A percentile compares a stretch with the other conserved stretches of the same genome.
phyloP scores from a whole-genome alignment of 2,888 invertebrate species.

The Cinara cedri region DNA sequence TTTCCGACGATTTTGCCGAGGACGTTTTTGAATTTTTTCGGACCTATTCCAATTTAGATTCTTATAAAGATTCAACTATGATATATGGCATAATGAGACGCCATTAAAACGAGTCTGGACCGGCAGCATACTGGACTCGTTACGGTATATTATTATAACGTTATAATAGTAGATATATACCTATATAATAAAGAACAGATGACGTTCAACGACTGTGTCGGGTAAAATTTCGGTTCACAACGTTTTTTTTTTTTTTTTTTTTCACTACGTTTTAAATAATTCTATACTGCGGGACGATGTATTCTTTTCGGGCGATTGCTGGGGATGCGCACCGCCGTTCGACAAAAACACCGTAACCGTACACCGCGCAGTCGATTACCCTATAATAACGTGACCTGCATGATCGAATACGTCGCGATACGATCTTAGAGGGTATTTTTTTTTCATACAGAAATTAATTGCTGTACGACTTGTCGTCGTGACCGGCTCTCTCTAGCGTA shows the following conservation, averaged over 20 bases:
- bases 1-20: no score
- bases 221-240: conserved; percentile 9
- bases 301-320: conserved; percentile 3
- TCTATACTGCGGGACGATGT: background rate
- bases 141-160: background rate
- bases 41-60: no score
- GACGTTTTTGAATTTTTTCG: no score
- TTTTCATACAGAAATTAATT: conserved; percentile 33
- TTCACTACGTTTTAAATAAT: conserved; percentile 28
- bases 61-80: no score
- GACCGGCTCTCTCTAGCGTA: background rate
- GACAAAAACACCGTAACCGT: conserved; percentile 12
- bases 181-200: background rate
- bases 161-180: background rate
- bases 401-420: conserved; percentile 11
- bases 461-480: conserved; percentile 24
- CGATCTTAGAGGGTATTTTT: conserved; percentile 42
- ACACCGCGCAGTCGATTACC: conserved; percentile 8
- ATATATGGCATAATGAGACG: no score
- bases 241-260: conserved; percentile 17
- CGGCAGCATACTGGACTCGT: no score
- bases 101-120: background rate
- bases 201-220: conserved; percentile 20
- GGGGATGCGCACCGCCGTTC: background rate
- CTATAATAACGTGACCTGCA: conserved; percentile 18